Evolutionary conservation across 2,113 vertebrate genomes (phyloP), one percentile per base, ranked within the genome.

Genomic region (Albula goreensis): DNA sequence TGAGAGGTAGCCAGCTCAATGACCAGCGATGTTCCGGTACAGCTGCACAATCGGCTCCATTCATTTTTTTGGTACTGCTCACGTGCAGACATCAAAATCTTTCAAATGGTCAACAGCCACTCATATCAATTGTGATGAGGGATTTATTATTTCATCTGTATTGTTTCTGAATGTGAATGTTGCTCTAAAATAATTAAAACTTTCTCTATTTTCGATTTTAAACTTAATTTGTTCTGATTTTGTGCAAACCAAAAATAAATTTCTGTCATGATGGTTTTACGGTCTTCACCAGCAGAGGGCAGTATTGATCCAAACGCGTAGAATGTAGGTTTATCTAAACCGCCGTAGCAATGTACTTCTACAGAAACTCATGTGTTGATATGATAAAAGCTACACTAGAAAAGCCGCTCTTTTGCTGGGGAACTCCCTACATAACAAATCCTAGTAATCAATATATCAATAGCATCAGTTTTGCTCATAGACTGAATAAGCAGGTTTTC

Each of bases 221-320:
- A 41, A 41, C 31, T 41, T 41, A 41, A 41, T 41, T 41, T 41
- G 31, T 41, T 41, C 31, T 41, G 31, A 41, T 41, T 41, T 41
- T 41, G 31, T 1, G 31, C 3, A 66, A 66, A 8, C 9, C 9
- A 41, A 50, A 17, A 15, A 80, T 10, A 15, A 8, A 41, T 80
- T 80, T 31, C 12, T 41, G 8, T 41, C 22, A 51, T 50, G 15
- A 15, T 50, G 19, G 10, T 70, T n/a, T 12, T 12, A 3, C 12
- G 17, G 63, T 57, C 52, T 57, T 60, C 25, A 2, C 84, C 84
- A 80, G 77, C 13, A 85, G 84, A 41, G 78, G 84, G 84, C 5
- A 31, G 25, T 85, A 48, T 15, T 78, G 50, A 83, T 50, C 11
- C 63, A 77, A 63, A 66, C 12, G 53, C 12, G 53, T 56, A 12